Conservation (phyloP, 2,113 vertebrate species). For the Apteryx owenii region DNA sequence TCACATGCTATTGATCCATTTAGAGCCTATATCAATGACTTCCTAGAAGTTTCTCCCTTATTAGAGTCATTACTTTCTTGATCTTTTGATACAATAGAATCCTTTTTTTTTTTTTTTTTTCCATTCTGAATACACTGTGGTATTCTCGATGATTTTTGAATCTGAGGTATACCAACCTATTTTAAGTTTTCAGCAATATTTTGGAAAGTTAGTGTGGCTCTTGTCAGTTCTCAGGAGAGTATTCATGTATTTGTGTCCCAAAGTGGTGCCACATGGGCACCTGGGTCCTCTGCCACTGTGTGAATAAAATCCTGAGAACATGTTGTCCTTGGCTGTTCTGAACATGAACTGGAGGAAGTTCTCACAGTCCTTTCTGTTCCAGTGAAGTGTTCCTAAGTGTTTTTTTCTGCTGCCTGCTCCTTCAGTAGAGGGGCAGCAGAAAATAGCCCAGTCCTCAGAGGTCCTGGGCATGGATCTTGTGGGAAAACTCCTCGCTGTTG, state of each 20-base stretch:
- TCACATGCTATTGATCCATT: not conserved
- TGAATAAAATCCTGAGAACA: not conserved
- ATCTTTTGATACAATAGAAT: not conserved
- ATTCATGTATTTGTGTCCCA: not conserved
- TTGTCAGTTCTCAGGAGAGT: not conserved
- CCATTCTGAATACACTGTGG: not conserved
- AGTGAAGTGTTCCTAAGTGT: accelerated
- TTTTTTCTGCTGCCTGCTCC: not conserved
- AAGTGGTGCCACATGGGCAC: not conserved
- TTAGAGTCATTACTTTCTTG: not conserved
- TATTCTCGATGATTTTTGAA: not conserved
- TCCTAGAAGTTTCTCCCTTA: not conserved
- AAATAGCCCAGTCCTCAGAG: not conserved
- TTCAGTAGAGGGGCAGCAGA: not conserved
- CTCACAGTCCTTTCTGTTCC: not conserved
- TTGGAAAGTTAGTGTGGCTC: not conserved
- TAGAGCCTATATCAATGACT: not conserved
- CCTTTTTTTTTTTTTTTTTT: too few relatives aligned
- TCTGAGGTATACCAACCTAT: not conserved
- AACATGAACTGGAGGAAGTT: not conserved
- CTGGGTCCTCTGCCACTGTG: not conserved
- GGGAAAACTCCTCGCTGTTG: not conserved
- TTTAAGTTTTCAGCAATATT: not conserved
- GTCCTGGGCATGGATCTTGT: not conserved
- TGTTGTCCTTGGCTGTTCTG: not conserved